Conservation (phyloP, 2,888 invertebrate genomes). For the Vesta saturnalis region DNA sequence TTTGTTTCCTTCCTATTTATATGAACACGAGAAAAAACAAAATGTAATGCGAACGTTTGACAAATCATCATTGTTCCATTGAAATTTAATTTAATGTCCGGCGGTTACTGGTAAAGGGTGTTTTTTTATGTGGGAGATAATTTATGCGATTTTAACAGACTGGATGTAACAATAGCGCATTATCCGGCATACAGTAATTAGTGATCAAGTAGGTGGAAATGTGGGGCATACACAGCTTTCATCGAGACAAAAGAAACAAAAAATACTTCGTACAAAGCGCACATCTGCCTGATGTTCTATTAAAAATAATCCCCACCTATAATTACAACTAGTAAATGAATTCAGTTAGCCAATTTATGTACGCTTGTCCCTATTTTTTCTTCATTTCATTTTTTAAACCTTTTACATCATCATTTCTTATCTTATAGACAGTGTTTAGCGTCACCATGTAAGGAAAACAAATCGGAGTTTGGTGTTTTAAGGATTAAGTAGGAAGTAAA, state of each 20-base stretch:
- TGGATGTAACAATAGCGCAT: conserved; percentile 57
- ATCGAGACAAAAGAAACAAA: conserved; percentile 58
- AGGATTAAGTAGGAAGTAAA: conserved; percentile 19
- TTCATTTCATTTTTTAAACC: conserved; percentile 2
- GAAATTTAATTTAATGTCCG: conserved; percentile 29
- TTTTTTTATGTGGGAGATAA: conserved; percentile 53
- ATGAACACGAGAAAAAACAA: conserved; percentile 17
- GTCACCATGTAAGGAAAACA: background rate
- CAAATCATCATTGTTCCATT: conserved; percentile 16
- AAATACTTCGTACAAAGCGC: conserved; percentile 53
- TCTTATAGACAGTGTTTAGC: background rate
- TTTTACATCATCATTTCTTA: conserved; percentile 24
- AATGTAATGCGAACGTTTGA: conserved; percentile 1
- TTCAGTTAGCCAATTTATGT: conserved; percentile 21
- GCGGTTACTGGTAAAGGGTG: conserved; percentile 22
- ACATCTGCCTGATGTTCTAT: conserved; percentile 56
- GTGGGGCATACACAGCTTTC: conserved; percentile 58
- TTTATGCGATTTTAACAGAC: conserved; percentile 62
- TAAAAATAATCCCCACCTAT: conserved; percentile 48
- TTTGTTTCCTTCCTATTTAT: conserved; percentile 30
- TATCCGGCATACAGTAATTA: conserved; percentile 60
- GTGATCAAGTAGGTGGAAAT: conserved; percentile 64
- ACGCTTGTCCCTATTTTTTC: too few species aligned
- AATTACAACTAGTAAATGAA: conserved; percentile 43
- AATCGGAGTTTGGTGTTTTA: conserved; percentile 18